Base-by-base conservation (phyloP, 1,140 invertebrate species). In the Apis florea region DNA sequence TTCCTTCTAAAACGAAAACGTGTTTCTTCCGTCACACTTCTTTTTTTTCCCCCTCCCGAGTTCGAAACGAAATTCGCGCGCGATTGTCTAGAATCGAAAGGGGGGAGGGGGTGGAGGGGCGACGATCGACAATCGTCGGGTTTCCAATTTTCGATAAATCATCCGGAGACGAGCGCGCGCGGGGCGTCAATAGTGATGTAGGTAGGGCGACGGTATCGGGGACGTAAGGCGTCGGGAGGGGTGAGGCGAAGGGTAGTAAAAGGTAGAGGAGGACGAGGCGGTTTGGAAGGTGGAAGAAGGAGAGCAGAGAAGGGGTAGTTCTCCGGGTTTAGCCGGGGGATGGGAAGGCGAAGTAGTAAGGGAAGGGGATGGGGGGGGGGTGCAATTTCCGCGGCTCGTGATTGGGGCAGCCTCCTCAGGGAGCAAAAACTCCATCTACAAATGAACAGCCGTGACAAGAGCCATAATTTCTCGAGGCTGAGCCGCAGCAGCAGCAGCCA, bases 371-470 rank as follows among this genome's bases (percentile, higher is more conserved):
- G 88, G 86, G 83, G 90, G 88, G 86, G 83, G 90, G 88, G 90
- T 93, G 95, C 95, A 95, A 95, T 95, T 95, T 95, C 95, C 95
- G 95, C 94, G 94, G 94, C 94, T 95, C 95, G 95, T 95, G 95
- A 95, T 95, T 95, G 95, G 95, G 95, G 94, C 93, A 94, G 94
- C 93, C 94, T 94, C 95, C 94, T 95, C 89, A 89, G 95, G 95
- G 95, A 94, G 94, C 94, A 95, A 95, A 95, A 95, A 95, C 95
- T 95, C 95, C 95, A 95, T 95, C 95, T 95, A 95, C 95, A 95
- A 95, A 95, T 95, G 95, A 95, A 95, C 95, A 95, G 94, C 94
- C 95, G 95, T 95, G 95, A 95, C 95, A 95, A 95, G 95, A 94
- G 95, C 95, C 94, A 95, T 95, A 95, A 95, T 95, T 95, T 94